phyloP scores from a whole-genome alignment of 1,140 invertebrate species.

The Drosophila azteca region DNA sequence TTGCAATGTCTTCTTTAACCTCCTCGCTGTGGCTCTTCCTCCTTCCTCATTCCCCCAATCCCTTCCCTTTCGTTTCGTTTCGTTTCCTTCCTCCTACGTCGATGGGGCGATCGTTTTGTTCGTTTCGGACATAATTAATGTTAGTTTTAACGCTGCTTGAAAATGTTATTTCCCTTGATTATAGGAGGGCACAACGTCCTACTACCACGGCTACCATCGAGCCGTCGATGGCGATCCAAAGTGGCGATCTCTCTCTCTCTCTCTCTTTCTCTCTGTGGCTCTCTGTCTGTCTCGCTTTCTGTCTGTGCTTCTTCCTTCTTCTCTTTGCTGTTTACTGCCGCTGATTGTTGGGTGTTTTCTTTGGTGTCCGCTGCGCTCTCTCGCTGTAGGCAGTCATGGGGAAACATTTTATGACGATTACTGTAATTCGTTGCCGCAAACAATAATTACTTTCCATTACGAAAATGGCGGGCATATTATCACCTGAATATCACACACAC shows the following conservation, averaged over 20 bases:
- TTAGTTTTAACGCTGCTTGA: constrained; percentile 84
- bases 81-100: constrained; percentile 5
- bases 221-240: constrained; percentile 28
- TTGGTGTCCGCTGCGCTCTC: constrained; percentile 37
- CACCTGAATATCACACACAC: constrained; percentile 83
- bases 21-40: background rate
- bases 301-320: constrained; percentile 30
- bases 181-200: constrained; percentile 70
- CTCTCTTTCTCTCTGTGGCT: constrained; percentile 7
- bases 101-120: constrained; percentile 69
- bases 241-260: constrained; percentile 10
- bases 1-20: constrained; percentile 3
- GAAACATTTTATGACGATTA: constrained; percentile 84
- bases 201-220: constrained; percentile 37
- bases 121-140: constrained; percentile 83
- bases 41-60: background rate
- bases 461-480: constrained; percentile 84
- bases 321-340: constrained; percentile 71
- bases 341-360: constrained; percentile 70
- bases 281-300: constrained; percentile 6
- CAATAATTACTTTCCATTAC: constrained; percentile 84
- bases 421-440: constrained; percentile 83
- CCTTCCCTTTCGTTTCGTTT: background rate
- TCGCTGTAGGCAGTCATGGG: constrained; percentile 82
- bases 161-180: constrained; percentile 84